These are phyloP conservation scores for Nymphalis io DNA, from an alignment of 1,140 invertebrate species.

Conservation along the genomic window DNA sequence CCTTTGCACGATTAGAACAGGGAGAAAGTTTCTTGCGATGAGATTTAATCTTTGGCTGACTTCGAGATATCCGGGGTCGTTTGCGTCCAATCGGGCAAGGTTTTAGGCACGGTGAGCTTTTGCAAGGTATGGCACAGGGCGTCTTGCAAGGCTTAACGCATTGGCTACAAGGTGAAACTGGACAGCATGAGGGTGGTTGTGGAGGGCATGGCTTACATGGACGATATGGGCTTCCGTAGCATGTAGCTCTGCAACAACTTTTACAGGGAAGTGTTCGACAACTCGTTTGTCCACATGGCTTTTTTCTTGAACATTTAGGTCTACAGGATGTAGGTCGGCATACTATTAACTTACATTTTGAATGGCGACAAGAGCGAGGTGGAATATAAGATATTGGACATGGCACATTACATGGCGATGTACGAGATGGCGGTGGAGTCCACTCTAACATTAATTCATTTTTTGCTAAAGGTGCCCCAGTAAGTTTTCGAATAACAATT, in stretches of 20 bases:
- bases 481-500: slow-evolving; percentile 65
- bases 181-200: slow-evolving; percentile 21
- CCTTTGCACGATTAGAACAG: slow-evolving; percentile 55
- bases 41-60: slow-evolving; percentile 59
- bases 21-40: slow-evolving; percentile 60
- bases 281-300: slow-evolving; percentile 35
- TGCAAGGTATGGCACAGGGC: slow-evolving; percentile 43
- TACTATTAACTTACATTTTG: slow-evolving; percentile 58
- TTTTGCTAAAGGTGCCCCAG: slow-evolving; percentile 66
- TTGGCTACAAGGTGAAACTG: slow-evolving; percentile 33
- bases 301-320: slow-evolving; percentile 53
- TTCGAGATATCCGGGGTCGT: slow-evolving; percentile 46
- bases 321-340: slow-evolving; percentile 50
- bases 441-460: slow-evolving; percentile 75
- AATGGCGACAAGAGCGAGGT: slow-evolving; percentile 43
- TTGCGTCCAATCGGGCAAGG: slow-evolving; percentile 59
- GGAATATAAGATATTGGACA: slow-evolving; percentile 44
- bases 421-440: slow-evolving; percentile 61
- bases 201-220: slow-evolving; percentile 38
- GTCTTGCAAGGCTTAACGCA: slow-evolving; percentile 34
- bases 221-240: slow-evolving; percentile 41
- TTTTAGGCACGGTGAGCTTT: slow-evolving; percentile 57
- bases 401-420: slow-evolving; percentile 47
- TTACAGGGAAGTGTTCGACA: slow-evolving; percentile 41
- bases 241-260: slow-evolving; percentile 44